Evolutionary conservation across 2,888 invertebrate genomes (phyloP), one percentile per base, ranked within the genome.

Genomic region (Iselma pallidipennis): DNA sequence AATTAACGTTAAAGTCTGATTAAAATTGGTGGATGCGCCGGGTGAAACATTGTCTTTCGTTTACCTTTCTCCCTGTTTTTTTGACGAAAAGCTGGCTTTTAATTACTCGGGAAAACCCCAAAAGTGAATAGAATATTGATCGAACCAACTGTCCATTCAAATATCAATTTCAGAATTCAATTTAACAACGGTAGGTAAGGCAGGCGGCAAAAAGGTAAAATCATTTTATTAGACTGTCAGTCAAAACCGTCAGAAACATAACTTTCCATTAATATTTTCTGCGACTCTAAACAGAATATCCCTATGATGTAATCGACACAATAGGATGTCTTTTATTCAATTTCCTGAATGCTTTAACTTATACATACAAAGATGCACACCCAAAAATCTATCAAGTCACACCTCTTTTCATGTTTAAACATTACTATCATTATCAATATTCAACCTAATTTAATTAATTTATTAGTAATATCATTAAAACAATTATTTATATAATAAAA

Each of bases 261-360:
- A n/a, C n/a, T n/a, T n/a, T n/a, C n/a, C n/a, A 29, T 29, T 5
- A 29, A 29, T 25, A 49, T 25, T n/a, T 23, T 25, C 49, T 23
- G 45, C 14, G 19, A 16, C 12, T 2, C 6, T 45, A 19, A 7
- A 16, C 0, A 16, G 9, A 14, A 51, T 26, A n/a, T 28, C 4
- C 14, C 9, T 31, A 53, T 53, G 31, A 19, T 19, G 1, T n/a
- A 51, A 51, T 55, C 49, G 50, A 57, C 42, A 54, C 59, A 28
- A 31, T 59, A 55, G 65, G 65, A 66, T 63, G 57, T 59, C 63
- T 67, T 67, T 67, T 62, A 65, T 64, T 64, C 56, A 67, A 67
- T 67, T 67, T 67, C 67, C 67, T 63, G 50, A 59, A 21, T 21
- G 45, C 12, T 45, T 45, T 21, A 21, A 45, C 21, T 10, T 12